Percentiles rank a stretch among this genome's conserved stretches.
phyloP scores from a whole-genome alignment of 2,113 vertebrate genomes.

The Upupa epops region DNA sequence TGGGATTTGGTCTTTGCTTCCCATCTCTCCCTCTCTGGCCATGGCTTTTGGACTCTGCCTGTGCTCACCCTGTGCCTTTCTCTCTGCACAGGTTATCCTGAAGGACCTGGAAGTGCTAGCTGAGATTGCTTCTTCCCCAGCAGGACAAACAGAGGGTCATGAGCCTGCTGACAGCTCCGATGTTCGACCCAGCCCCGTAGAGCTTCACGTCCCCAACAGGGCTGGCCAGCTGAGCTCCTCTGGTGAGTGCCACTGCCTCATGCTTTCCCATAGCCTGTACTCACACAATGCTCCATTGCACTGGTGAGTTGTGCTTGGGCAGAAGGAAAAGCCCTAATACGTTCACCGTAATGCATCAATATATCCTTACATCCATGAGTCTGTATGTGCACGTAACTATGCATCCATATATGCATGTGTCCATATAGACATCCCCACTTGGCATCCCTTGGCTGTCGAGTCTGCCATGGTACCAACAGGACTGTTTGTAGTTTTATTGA shows the following conservation, averaged over 20 bases:
- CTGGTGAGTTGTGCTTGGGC: not conserved
- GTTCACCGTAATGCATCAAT: not conserved
- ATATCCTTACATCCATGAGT: not conserved
- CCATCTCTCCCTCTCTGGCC: rapidly evolving
- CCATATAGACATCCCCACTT: not conserved
- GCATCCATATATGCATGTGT: too few species aligned
- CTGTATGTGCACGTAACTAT: too few species aligned
- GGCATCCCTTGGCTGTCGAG: rapidly evolving
- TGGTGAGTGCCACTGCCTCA: slow-evolving; percentile 30
- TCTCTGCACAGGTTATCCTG: slow-evolving; percentile 84
- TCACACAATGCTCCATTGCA: rapidly evolving
- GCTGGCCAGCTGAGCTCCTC: slow-evolving; percentile 65
- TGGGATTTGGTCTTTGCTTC: not conserved
- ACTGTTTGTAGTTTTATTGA: not conserved
- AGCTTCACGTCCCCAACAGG: slow-evolving; percentile 82
- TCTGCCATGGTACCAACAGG: rapidly evolving
- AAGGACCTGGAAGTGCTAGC: slow-evolving; percentile 97
- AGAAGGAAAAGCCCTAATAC: not conserved
- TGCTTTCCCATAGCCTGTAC: rapidly evolving
- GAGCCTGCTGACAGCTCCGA: slow-evolving; percentile 72
- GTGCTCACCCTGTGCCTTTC: not conserved
- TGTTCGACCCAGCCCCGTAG: slow-evolving; percentile 59
- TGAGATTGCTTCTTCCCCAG: slow-evolving; percentile 97
- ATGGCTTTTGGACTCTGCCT: not conserved
- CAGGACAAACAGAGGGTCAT: slow-evolving; percentile 84